Conservation (phyloP, 2,797 vertebrate genomes). For the Galaxias olidus region DNA sequence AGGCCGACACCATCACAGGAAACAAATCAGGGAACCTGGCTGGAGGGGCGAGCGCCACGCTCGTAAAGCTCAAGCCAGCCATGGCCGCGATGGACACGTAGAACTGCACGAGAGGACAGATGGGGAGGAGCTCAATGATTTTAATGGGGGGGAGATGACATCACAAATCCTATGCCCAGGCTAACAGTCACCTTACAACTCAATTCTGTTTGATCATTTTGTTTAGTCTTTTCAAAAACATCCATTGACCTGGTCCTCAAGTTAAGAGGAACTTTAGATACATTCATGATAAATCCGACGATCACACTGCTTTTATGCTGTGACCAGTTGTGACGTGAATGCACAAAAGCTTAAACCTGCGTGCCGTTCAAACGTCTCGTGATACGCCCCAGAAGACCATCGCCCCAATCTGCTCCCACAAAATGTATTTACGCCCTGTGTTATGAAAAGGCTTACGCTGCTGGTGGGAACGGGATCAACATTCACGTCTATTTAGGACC, state of each 20-base stretch:
- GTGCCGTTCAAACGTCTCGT: slow-evolving; percentile 7
- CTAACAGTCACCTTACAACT: too few species aligned
- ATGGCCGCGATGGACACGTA: slow-evolving; percentile 77
- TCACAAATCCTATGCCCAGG: too few species aligned
- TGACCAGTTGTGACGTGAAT: too few species aligned
- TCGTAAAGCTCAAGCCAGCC: slow-evolving; percentile 77
- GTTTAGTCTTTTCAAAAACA: too few species aligned
- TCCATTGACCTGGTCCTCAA: too few species aligned
- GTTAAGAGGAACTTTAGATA: too few species aligned
- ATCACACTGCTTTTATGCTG: too few species aligned
- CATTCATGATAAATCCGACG: too few species aligned
- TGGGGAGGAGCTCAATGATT: not conserved
- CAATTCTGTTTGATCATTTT: too few species aligned
- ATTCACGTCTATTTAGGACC: slow-evolving; percentile 61
- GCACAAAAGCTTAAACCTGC: too few species aligned
- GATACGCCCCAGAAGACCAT: not conserved
- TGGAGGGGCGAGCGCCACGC: slow-evolving; percentile 75
- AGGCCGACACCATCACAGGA: slow-evolving; percentile 82
- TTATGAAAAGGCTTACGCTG: slow-evolving; percentile 30
- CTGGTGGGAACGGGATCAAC: slow-evolving; percentile 32
- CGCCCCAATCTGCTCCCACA: not conserved
- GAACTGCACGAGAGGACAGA: slow-evolving; percentile 77
- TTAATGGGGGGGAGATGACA: not conserved
- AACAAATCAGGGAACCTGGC: slow-evolving; percentile 85
- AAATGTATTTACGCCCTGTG: slow-evolving; percentile 7